phyloP scores from a whole-genome alignment of 2,888 invertebrate species.

The Hyposoter didymator region DNA sequence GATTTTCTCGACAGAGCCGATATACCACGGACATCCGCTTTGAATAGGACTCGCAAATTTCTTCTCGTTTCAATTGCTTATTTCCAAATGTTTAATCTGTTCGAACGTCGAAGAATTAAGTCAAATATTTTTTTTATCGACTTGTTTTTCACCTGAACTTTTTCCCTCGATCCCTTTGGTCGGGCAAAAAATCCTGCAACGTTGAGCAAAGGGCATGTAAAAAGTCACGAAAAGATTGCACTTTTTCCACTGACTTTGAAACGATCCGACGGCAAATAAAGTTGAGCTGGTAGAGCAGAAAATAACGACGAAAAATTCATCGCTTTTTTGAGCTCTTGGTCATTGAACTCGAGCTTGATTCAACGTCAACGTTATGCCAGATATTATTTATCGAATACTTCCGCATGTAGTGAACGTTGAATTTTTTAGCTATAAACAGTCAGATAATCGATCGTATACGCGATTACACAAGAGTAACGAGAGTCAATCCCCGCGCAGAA shows the following conservation, averaged over 20 bases:
- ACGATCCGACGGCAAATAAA: neutral
- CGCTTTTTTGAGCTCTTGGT: neutral
- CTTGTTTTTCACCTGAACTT: neutral
- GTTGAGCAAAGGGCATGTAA: neutral
- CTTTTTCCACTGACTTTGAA: neutral
- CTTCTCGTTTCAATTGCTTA: neutral
- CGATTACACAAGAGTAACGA: slow-evolving; percentile 18
- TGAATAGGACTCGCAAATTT: neutral
- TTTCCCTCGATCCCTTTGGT: neutral
- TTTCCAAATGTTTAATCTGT: neutral
- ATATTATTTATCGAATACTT: slow-evolving; percentile 41
- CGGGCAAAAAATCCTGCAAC: neutral
- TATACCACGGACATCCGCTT: neutral
- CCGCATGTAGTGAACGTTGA: slow-evolving; percentile 23
- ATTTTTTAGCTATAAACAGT: slow-evolving; percentile 7
- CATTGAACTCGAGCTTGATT: neutral
- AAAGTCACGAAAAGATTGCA: neutral
- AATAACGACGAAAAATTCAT: neutral
- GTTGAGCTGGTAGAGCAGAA: neutral
- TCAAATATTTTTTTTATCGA: neutral
- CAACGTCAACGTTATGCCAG: slow-evolving; percentile 4
- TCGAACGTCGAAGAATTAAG: neutral
- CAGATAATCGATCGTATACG: slow-evolving; percentile 18
- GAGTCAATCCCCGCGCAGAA: neutral
- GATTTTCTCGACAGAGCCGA: neutral